These are phyloP conservation scores for Hipposideros armiger DNA, from an alignment of 2,113 vertebrate genomes.

Conservation along the genomic window DNA sequence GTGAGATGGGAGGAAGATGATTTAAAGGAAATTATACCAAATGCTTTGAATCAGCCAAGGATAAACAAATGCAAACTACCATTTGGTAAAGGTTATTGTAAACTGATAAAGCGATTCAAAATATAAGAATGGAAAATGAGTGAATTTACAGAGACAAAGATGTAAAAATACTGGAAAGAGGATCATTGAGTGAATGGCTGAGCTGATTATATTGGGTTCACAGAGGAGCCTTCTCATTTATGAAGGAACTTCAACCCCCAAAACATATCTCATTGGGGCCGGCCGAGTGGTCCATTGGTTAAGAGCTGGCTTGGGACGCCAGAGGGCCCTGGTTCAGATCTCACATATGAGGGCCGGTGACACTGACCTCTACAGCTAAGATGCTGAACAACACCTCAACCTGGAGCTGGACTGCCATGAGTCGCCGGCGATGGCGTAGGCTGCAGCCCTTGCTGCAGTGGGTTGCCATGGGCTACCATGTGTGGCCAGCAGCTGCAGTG, in stretches of 20 bases:
- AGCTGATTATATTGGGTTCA: neutral
- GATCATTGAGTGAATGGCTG: neutral
- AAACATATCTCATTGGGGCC: neutral
- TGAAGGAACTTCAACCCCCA: neutral
- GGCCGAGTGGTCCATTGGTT: no score
- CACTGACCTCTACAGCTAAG: no score
- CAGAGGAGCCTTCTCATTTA: neutral
- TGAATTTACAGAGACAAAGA: neutral
- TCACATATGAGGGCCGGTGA: no score
- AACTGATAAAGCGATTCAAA: neutral
- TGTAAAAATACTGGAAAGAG: neutral
- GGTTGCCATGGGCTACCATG: no score
- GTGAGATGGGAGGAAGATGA: conserved; percentile 9
- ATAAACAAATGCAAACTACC: neutral
- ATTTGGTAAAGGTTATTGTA: neutral
- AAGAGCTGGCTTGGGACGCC: no score
- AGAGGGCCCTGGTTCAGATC: no score
- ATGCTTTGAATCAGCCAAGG: neutral
- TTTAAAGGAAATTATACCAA: conserved; percentile 34
- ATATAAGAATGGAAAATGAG: neutral
- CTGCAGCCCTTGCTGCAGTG: no score
- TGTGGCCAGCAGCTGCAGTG: no score
- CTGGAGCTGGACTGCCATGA: no score
- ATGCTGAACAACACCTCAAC: no score
- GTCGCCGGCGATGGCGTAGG: no score